Base-by-base conservation (phyloP, 2,797 vertebrate genomes). In the Choloepus didactylus region DNA sequence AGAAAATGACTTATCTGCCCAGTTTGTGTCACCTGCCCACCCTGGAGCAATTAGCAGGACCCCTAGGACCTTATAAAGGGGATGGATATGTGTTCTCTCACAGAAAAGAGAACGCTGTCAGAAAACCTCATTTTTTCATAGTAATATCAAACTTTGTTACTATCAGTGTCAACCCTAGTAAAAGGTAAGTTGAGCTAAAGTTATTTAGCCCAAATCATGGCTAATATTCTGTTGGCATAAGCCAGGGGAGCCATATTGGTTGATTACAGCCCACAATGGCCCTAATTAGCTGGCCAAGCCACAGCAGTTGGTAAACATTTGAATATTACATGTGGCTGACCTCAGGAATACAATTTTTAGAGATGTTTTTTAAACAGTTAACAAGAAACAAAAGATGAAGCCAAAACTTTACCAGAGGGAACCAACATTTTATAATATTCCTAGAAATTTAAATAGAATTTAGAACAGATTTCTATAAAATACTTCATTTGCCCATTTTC, bases 401-500 rank as follows among this genome's bases (percentile, higher is more conserved):
- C 72, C 12, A 95, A 88, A 95, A 29, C 9, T 46, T 90, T 81
- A 92, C 44, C 82, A 93, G n/a, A 88, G 41, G n/a, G 59, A 73
- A 59, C 49, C 29, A 95, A 60, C 12, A 85, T 95, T 92, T 88
- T 46, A 89, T 69, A 94, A 85, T 89, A 92, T 70, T 73, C 49
- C 44, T 88, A 81, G 29, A 94, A 88, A 85, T 92, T 95, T 94
- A 89, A 77, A 88, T 94, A 80, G 38, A 75, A 41, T 80, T 93
- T 66, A 77, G 14, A 21, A 3, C 41, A 95, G 49, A 75, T 62
- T 90, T 15, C 41, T 73, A 79, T 72, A 64, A 87, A 92, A 87
- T 9, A 89, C 90, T 75, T 95, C 56, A 88, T 93, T 94, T 95
- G 66, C 38, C 64, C 41, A 93, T 87, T 95, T 90, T 92, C 82